Base-by-base conservation (phyloP, 2,113 vertebrate genomes). In the Peromyscus polionotus region DNA sequence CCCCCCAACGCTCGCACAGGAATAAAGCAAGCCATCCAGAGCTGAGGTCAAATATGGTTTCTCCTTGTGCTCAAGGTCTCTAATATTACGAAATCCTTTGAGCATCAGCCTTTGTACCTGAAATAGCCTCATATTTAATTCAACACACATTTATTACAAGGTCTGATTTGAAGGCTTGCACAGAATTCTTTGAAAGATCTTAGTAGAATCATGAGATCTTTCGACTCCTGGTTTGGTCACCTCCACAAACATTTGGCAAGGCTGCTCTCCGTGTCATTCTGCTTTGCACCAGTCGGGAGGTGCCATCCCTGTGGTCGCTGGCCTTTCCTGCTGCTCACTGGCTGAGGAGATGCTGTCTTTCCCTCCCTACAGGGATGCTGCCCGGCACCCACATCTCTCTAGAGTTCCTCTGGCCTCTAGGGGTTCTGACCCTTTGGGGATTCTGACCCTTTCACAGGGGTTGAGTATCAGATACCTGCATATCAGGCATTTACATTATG, bases 61-160 rank as follows among this genome's bases (percentile, higher is more conserved):
- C 59, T 95, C 79, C 76, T 93, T 1, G 3, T 33, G 51, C 13
- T 45, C 26, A 68, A 48, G 36, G 22, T 95, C 31, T 96, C 77
- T 67, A 26, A n/a, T 89, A 39, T 89, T 87, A 95, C 61, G 20
- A 89, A 88, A 72, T 83, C 67, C 67, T 94, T 45, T 65, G 96
- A 67, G 81, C 36, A 42, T 88, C 26, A 7, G 59, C 89, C 54
- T 96, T 90, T 79, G 17, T 93, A 94, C 72, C 68, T 94, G 91
- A 87, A 87, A 96, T 83, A 94, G 33, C 61, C 57, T 97, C 93
- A 94, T 88, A 75, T 93, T 96, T 96, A 94, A 96, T 97, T 96
- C 86, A 96, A 1, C 19, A 51, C 39, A 89, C 16, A 70, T 96
- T 94, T 93, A 88, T 96, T 94, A 73, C 72, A 94, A 94, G 36